Evolutionary conservation across 2,797 vertebrate species (phyloP).

Genomic region (Florisuga fusca): DNA sequence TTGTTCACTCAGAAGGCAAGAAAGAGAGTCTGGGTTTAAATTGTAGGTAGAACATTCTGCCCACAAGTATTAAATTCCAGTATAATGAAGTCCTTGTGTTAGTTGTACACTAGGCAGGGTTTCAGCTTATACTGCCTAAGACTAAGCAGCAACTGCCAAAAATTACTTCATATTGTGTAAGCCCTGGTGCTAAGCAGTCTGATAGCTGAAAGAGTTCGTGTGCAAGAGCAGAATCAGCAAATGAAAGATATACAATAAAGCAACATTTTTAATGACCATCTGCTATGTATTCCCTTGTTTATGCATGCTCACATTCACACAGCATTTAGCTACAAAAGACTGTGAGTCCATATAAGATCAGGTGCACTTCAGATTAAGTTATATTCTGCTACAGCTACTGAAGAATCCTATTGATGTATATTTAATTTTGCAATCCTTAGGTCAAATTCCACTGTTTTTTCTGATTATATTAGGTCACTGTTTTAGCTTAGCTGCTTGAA

Average conservation of each 20-base stretch:
- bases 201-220: not conserved
- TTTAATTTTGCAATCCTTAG: conserved; percentile 50
- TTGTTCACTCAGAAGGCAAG: conserved; percentile 59
- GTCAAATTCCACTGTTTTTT: conserved; percentile 26
- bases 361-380: conserved; percentile 70
- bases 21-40: conserved; percentile 58
- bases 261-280: conserved; percentile 19
- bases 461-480: conserved; percentile 31
- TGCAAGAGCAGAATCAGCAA: conserved; percentile 38
- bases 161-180: conserved; percentile 64
- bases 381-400: conserved; percentile 39
- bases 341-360: not conserved
- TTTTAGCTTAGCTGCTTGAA: conserved; percentile 49
- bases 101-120: conserved; percentile 49
- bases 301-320: not conserved
- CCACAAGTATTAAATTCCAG: conserved; percentile 54
- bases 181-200: conserved; percentile 43
- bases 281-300: not conserved
- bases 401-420: conserved; percentile 59
- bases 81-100: conserved; percentile 73
- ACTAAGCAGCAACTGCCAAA: conserved; percentile 62
- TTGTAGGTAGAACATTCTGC: conserved; percentile 59
- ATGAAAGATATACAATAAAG: conserved; percentile 33
- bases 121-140: conserved; percentile 59
- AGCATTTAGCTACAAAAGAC: not conserved